Evolutionary conservation across 37 sponge, comb jelly and placozoan species (phyloP).

Genomic region (Corticium candelabrum): DNA sequence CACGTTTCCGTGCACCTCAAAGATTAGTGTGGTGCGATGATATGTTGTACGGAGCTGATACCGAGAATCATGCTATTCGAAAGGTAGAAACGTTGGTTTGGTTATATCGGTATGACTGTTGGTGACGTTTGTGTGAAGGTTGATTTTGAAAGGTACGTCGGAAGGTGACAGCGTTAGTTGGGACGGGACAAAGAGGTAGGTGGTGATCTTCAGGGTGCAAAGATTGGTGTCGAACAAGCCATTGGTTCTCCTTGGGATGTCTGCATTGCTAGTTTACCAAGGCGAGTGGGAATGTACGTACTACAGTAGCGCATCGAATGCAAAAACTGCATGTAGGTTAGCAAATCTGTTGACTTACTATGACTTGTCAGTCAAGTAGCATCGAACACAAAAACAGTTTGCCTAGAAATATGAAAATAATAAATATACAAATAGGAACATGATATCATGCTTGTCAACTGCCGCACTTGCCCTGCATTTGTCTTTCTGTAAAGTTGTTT

Average conservation of each 20-base stretch:
- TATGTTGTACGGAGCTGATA: slow-evolving; percentile 66
- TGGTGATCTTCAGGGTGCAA: slow-evolving; percentile 74
- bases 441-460: too few relatives aligned
- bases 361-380: neutral
- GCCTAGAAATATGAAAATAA: too few relatives aligned
- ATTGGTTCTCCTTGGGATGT: slow-evolving; percentile 91
- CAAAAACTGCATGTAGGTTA: neutral
- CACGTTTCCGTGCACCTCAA: slow-evolving; percentile 61
- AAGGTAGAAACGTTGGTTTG: slow-evolving; percentile 38
- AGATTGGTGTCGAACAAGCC: slow-evolving; percentile 42
- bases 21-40: slow-evolving; percentile 35
- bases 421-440: too few relatives aligned
- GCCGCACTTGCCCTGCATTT: too few relatives aligned
- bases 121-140: too few relatives aligned
- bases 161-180: slow-evolving; percentile 48
- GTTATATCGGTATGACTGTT: too few relatives aligned
- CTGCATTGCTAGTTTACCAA: slow-evolving; percentile 21
- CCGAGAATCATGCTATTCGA: slow-evolving; percentile 64
- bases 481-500: too few relatives aligned
- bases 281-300: too few relatives aligned
- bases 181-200: slow-evolving; percentile 82
- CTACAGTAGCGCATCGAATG: too few relatives aligned
- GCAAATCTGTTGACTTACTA: neutral
- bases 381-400: too few relatives aligned
- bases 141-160: slow-evolving; percentile 28